Evolutionary conservation across 2,888 invertebrate species (phyloP), one percentile per base, ranked within the genome.

Genomic region (Drosophila neonasuta): DNA sequence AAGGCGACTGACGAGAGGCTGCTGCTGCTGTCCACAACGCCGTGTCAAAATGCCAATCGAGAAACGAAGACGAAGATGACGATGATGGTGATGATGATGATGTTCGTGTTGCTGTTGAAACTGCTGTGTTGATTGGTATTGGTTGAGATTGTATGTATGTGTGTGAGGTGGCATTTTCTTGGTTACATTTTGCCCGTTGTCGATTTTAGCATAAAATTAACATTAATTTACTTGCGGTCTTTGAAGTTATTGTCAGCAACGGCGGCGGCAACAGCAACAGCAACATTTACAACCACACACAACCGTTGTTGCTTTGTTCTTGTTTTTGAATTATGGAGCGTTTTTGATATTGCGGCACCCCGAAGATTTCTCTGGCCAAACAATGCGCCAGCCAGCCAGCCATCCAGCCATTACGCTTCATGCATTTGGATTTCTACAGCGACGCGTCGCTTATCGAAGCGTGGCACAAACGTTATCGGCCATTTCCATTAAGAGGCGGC

Each of bases 11-110:
- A 2, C 34, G 54, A 61, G 20, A 17, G n/a, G 3, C 41, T 36
- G 17, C 41, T 34, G 50, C 13, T 58, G 36, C 55, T 71, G 71
- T 56, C 74, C 71, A 75, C 30, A 45, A 10, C 20, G 60, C 68
- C 79, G 87, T 86, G 87, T 85, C 87, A 80, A 84, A 84, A 87
- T 80, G 86, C 83, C 87, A 84, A 84, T 87, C 80, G 87, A 74
- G 73, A 69, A 55, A 48, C 58, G 30, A 8, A 10, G 59, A 30
- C 36, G 52, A 45, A 45, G 52, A 15, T 52, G 59, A 36, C 63
- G 52, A 50, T 71, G 68, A 54, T 56, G 57, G 39, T 58, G 60
- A 42, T 61, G 60, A 58, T 73, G 58, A 57, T 61, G 60, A 46
- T 61, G 58, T 74, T 58, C 52, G 55, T 73, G 50, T 52, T 59